phyloP scores from a whole-genome alignment of 1,140 invertebrate genomes.

The Neocloeon triangulifer region DNA sequence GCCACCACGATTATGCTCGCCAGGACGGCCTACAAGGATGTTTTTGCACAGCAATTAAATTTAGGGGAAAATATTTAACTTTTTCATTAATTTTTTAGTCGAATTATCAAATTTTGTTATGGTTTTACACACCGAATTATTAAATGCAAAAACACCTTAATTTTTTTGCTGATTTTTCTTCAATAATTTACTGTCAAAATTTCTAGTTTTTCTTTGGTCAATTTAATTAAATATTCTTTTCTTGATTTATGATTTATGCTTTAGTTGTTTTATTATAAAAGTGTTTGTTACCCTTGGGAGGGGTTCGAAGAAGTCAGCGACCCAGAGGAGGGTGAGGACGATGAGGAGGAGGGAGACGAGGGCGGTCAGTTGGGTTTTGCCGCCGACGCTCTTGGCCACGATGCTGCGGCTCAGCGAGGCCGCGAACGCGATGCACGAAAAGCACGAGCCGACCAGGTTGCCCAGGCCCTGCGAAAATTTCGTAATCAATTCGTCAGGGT shows the following conservation, averaged over 20 bases:
- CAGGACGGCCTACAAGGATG: constrained; percentile 40
- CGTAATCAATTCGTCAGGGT: neutral
- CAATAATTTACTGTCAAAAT: neutral
- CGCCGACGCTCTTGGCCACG: constrained; percentile 19
- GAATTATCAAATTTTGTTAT: neutral
- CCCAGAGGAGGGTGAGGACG: constrained; percentile 52
- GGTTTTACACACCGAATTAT: neutral
- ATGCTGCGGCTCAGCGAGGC: constrained; percentile 1
- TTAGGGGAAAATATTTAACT: neutral
- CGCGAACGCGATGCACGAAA: constrained; percentile 3
- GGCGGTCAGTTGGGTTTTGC: constrained; percentile 17
- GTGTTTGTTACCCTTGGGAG: constrained; percentile 37
- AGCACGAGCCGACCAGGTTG: constrained; percentile 2
- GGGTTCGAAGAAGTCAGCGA: constrained; percentile 62
- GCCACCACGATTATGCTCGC: constrained; percentile 80
- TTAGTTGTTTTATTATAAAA: neutral
- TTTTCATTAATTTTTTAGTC: neutral
- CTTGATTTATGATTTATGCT: neutral
- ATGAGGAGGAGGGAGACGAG: constrained; percentile 41
- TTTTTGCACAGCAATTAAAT: constrained; percentile 1
- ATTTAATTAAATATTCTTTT: neutral
- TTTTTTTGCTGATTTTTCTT: neutral
- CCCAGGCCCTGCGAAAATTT: neutral
- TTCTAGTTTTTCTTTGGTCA: neutral
- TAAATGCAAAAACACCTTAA: neutral